Base-by-base conservation (phyloP, 2,113 vertebrate genomes). In the Dipodomys spectabilis region DNA sequence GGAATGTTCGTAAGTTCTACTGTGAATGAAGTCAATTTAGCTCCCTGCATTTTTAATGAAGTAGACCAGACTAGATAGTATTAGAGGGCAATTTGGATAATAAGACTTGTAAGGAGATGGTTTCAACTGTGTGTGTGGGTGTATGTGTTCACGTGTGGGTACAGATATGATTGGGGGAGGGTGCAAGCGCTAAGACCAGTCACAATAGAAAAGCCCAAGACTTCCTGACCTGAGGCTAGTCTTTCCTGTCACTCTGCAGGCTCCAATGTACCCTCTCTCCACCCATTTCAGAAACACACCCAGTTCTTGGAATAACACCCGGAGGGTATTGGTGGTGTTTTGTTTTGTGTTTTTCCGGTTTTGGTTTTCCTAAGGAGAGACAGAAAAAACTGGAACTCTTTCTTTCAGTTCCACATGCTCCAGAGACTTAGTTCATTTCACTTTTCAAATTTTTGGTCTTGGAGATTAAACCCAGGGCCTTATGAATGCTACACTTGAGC, bases 341-440 rank as follows among this genome's bases (percentile, higher is more conserved):
- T 57, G 11, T 57, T 57, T 57, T 15, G 49, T 49, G 7, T 53
- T 53, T 39, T 39, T 6, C 39, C 39, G 39, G 39, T 53, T 9
- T 53, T 53, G 12, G 49, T 53, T 53, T 73, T 60, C 32, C 67
- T 87, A n/a, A 87, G 49, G 28, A 73, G 32, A 25, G 71, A 88
- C 84, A 69, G 15, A 3, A 81, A 75, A 92, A 73, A 22, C 62
- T 23, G 32, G 12, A 86, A 53, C 39, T 65, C 32, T 82, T 88
- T 45, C 44, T 15, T 64, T 91, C 18, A 22, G 32, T 5, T 25
- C 32, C n/a, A 9, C 2, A 2, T 20, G 25, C 27, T 68, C 65
- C 83, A 77, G 35, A 88, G 64, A 57, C 86, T 86, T 73, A 22
- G 3, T 65, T 86, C 20, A 69, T 90, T 82, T 95, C 30, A 30